phyloP scores from a whole-genome alignment of 2,888 invertebrate species.

The Prosapia bicincta region DNA sequence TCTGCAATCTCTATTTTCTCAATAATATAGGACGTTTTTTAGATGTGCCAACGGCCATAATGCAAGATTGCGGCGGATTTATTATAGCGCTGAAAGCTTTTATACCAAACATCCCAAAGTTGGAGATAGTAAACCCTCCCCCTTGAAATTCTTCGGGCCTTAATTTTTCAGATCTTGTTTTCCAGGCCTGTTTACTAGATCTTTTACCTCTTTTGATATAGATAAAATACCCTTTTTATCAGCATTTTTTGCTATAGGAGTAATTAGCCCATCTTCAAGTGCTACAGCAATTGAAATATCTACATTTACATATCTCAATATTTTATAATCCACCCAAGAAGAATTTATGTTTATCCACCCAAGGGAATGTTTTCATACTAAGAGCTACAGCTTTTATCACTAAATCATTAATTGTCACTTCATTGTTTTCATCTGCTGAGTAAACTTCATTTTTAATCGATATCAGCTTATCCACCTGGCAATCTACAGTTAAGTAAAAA shows the following conservation, averaged over 20 bases:
- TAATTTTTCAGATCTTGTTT: conserved; percentile 57
- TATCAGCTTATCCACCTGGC: conserved; percentile 12
- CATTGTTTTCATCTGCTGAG: conserved; percentile 9
- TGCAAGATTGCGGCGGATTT: conserved; percentile 65
- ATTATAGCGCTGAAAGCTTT: conserved; percentile 63
- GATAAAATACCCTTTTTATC: conserved; percentile 51
- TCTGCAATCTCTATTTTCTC: conserved; percentile 16
- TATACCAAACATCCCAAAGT: conserved; percentile 65
- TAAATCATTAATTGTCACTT: conserved; percentile 53
- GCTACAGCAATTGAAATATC: conserved; percentile 66
- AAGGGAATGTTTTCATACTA: conserved; percentile 53
- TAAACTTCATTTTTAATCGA: conserved; percentile 11
- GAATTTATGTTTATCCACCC: conserved; percentile 15
- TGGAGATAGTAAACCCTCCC: conserved; percentile 53
- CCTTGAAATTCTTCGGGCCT: conserved; percentile 66
- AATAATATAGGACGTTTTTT: conserved; percentile 1
- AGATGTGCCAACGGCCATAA: conserved; percentile 54
- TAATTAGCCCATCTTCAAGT: conserved; percentile 60
- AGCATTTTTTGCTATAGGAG: conserved; percentile 59
- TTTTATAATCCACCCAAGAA: conserved; percentile 13
- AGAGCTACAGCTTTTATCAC: conserved; percentile 59
- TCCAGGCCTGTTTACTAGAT: conserved; percentile 55
- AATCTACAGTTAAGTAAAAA: conserved; percentile 18
- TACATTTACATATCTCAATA: too few relatives aligned
- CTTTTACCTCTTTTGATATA: conserved; percentile 52